Evolutionary conservation across 2,797 vertebrate genomes (phyloP).

Genomic region (Microctenopoma steveboyesi): DNA sequence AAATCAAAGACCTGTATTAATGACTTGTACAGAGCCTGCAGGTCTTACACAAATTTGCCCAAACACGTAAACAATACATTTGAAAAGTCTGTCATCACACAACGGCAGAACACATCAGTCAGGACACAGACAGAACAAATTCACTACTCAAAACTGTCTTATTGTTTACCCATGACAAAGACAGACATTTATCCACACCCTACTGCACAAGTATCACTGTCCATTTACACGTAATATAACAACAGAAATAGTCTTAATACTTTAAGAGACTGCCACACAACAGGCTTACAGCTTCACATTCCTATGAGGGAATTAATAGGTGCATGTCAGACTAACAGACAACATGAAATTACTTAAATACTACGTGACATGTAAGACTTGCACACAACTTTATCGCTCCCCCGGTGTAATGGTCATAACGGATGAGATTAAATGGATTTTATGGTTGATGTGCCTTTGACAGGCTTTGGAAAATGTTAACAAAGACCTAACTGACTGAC

Average conservation of each 20-base stretch:
- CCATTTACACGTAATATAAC: slow-evolving; percentile 37
- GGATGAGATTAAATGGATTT: slow-evolving; percentile 54
- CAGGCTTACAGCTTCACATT: slow-evolving; percentile 60
- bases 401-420: slow-evolving; percentile 62
- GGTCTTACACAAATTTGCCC: slow-evolving; percentile 63
- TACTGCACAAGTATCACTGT: slow-evolving; percentile 32
- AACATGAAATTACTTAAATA: slow-evolving; percentile 63
- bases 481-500: slow-evolving; percentile 43
- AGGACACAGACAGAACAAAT: slow-evolving; percentile 69
- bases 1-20: slow-evolving; percentile 97
- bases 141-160: slow-evolving; percentile 64
- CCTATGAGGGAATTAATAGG: slow-evolving; percentile 44
- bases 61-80: slow-evolving; percentile 59
- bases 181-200: slow-evolving; percentile 60
- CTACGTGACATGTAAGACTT: slow-evolving; percentile 64
- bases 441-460: slow-evolving; percentile 49
- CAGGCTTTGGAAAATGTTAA: slow-evolving; percentile 37
- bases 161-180: slow-evolving; percentile 50
- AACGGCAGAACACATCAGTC: slow-evolving; percentile 51
- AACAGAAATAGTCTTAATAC: slow-evolving; percentile 60
- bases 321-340: slow-evolving; percentile 66
- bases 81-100: slow-evolving; percentile 49
- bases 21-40: slow-evolving; percentile 70
- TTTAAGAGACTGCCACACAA: slow-evolving; percentile 60
- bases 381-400: slow-evolving; percentile 82